Base-by-base conservation (phyloP, 1,140 invertebrate genomes). In the Megathymus violae region DNA sequence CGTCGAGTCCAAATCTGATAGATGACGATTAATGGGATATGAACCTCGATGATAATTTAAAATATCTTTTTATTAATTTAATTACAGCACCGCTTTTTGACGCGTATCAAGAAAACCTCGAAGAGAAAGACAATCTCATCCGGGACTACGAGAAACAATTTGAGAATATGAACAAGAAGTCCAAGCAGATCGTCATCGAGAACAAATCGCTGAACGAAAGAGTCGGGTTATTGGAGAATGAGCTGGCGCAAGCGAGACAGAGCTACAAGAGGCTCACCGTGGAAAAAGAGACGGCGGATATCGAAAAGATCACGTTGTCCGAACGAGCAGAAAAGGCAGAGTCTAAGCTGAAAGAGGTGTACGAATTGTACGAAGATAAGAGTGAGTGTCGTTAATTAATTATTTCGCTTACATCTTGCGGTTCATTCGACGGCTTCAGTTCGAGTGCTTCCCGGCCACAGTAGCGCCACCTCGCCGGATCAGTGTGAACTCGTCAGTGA, bases 121-220 rank as follows among this genome's bases (percentile, higher is more conserved):
- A 87, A 66, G 94, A 95, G 73, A 95, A 95, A 71, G 93, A 94
- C 47, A 92, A 93, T 27, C 90, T 95, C 4, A 93, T 95, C 58
- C 69, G 85, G 6, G 91, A 92, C 58, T 95, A 95, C 48, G 94
- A 94, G 70, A 87, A 91, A 62, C 92, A 94, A 78, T 91, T 95
- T 47, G 92, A 93, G 47, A 77, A 80, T 10, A 94, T 95, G 52
- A 93, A 93, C 66, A 92, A 89, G 13, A 93, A 92, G 78, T 92
- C 93, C 2, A 94, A 94, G 82, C 89, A 93, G 74, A 92, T 95
- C 14, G 76, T 94, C 0, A 68, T 67, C 9, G 94, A 95, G 70
- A 95, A 95, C 78, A 94, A 95, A 73, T 70, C 67, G 11, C 80
- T 95, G 36, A 88, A 90, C 15, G 91, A 91, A 5, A 88, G 69